A percentile compares a stretch with the other conserved stretches of the same genome.
phyloP scores from a whole-genome alignment of 2,113 vertebrate genomes.

The Xenopus tropicalis region UCB_Xtro_10.0 CM004446.2:71995001-71995500 shows the following conservation, averaged over 20 bases:
- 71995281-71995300: neutral
- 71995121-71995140: neutral
- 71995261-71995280: neutral
- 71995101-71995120: no score
- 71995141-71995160: conserved; percentile 16
- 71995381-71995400: no score
- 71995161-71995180: neutral
- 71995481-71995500: no score
- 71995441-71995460: no score
- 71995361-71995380: neutral
- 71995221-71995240: conserved; percentile 7
- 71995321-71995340: neutral
- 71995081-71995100: no score
- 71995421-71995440: no score
- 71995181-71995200: conserved; percentile 1
- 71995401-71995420: no score
- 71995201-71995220: neutral
- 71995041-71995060: no score
- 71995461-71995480: no score
- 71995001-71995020: no score
- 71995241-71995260: neutral
- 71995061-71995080: no score
- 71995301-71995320: neutral
- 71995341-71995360: neutral
- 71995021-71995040: no score